Evolutionary conservation across 1,140 invertebrate genomes (phyloP), one percentile per base, ranked within the genome.

Genomic region (Calliopsis andreniformis): DNA sequence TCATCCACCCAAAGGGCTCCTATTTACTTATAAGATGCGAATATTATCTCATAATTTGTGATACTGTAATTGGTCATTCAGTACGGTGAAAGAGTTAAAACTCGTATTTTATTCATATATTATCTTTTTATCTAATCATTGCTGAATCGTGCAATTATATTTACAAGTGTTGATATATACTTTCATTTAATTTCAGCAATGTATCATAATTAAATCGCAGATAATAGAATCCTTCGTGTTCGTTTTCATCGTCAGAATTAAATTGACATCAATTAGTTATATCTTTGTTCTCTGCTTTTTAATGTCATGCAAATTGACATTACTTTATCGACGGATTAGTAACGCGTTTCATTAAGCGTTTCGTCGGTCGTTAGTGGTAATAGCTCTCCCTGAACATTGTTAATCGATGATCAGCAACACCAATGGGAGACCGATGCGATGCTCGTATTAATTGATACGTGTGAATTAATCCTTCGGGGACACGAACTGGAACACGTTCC

Each of bases 1-100:
- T 12, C 23, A 8, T n/a, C 30, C 6, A n/a, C 4, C 59, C n/a
- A 12, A 64, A 62, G 30, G 53, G 28, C n/a, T 51, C 47, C 20
- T 8, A 30, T 76, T 76, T 76, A 49, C 30, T 42, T 43, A 18
- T 25, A 16, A 35, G 39, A 42, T 2, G 23, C 5, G 8, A 47
- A 56, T n/a, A 45, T 47, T 30, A 5, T 28, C 8, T 23, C 14
- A 10, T 14, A 16, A 32, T 10, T 51, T 14, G 23, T 23, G n/a
- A 39, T 35, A 12, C 20, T 16, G 0, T 4, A 10, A 30, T 32
- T 51, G 25, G 47, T 28, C 56, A 25, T 59, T 3, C 39, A 39
- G 43, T n/a, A n/a, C n/a, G n/a, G n/a, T n/a, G n/a, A n/a, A n/a
- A n/a, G n/a, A n/a, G n/a, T n/a, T n/a, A n/a, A n/a, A n/a, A n/a